Evolutionary conservation across 2,888 invertebrate species (phyloP).

Genomic region (Agrochola macilenta): DNA sequence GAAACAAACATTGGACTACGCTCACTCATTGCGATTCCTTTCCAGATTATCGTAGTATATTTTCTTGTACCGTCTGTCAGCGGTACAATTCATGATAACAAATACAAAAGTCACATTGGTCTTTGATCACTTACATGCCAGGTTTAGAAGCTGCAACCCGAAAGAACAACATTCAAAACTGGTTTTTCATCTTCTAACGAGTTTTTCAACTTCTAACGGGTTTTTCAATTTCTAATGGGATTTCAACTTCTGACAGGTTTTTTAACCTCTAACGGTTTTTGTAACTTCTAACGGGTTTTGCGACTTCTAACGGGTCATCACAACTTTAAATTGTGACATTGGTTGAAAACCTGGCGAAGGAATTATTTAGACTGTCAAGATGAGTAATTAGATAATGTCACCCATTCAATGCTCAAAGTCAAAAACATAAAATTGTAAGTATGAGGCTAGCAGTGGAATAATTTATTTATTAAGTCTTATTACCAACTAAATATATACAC

Average conservation of each 20-base stretch:
- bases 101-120: not conserved
- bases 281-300: not conserved
- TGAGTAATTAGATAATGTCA: not conserved
- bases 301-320: not conserved
- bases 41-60: not conserved
- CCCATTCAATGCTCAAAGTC: not conserved
- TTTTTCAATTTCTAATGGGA: not conserved
- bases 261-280: not conserved
- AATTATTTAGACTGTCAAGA: not conserved
- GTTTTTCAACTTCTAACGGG: not conserved
- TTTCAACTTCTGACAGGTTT: too few species aligned
- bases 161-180: not conserved
- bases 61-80: not conserved
- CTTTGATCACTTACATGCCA: not conserved
- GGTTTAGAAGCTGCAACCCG: too few species aligned
- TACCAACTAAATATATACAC: not conserved
- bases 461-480: not conserved
- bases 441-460: not conserved
- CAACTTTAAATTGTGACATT: not conserved
- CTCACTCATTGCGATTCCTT: not conserved
- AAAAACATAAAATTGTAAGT: not conserved
- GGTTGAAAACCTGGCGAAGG: not conserved
- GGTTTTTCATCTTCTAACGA: not conserved
- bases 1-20: constrained; percentile 12
- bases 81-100: not conserved